phyloP scores from a whole-genome alignment of 2,797 vertebrate species.

The Acanthornis magna region DNA sequence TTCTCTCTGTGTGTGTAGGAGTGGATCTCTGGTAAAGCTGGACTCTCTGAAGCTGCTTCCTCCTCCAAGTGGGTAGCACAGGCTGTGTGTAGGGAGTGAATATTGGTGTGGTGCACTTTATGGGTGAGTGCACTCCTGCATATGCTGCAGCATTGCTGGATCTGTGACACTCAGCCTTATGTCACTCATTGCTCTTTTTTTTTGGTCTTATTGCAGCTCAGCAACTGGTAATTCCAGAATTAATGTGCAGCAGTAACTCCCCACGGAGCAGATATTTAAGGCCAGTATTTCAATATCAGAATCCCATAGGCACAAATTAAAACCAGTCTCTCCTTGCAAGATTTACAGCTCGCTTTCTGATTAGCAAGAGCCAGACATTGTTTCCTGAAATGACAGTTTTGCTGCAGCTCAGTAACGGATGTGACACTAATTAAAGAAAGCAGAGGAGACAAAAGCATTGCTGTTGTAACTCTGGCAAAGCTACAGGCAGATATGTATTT shows the following conservation, averaged over 20 bases:
- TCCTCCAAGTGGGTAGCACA: background rate
- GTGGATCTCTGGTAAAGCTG: background rate
- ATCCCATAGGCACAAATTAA: constrained; percentile 8
- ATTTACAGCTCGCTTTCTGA: background rate
- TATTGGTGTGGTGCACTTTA: background rate
- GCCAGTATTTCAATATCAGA: background rate
- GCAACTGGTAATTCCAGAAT: background rate
- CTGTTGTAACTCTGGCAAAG: background rate
- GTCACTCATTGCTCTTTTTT: background rate
- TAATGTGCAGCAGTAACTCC: background rate
- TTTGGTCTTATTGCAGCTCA: background rate
- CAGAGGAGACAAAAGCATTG: background rate
- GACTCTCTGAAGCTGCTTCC: background rate
- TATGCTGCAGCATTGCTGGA: background rate
- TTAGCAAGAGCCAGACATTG: background rate
- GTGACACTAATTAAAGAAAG: constrained; percentile 23
- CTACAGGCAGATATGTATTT: background rate
- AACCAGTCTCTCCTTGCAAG: background rate
- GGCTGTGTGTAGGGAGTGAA: background rate
- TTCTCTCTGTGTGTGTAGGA: background rate
- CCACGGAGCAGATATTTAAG: background rate
- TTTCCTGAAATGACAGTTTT: constrained; percentile 1
- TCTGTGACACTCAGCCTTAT: background rate
- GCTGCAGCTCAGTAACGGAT: background rate
- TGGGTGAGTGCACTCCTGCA: background rate